These are phyloP conservation scores for Brienomyrus brachyistius DNA, from an alignment of 2,113 vertebrate genomes.

Conservation along the genomic window DNA sequence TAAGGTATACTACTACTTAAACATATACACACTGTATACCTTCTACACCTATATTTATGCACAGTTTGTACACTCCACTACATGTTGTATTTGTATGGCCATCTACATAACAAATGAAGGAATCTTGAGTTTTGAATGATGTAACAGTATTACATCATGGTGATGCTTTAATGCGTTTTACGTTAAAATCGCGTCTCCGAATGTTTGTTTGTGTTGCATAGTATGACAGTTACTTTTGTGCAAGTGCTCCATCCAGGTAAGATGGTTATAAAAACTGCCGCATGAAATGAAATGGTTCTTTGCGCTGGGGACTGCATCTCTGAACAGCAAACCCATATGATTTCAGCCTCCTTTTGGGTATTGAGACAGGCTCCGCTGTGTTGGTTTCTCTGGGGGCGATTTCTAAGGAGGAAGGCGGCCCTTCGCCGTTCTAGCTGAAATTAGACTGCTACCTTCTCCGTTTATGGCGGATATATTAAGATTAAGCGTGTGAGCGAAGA, in stretches of 20 bases:
- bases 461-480: constrained; percentile 7
- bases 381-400: neutral
- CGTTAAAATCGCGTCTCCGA: neutral
- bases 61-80: too few species aligned
- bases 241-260: neutral
- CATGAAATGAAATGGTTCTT: neutral
- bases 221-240: neutral
- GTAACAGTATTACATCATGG: neutral
- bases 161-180: neutral
- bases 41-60: too few species aligned
- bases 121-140: neutral
- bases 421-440: neutral
- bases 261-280: neutral
- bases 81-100: too few species aligned
- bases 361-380: neutral
- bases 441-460: neutral
- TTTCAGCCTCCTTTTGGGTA: neutral
- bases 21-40: too few species aligned
- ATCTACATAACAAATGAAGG: too few species aligned
- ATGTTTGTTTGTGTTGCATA: neutral
- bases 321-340: neutral
- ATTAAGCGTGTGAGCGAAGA: neutral
- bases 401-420: neutral
- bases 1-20: too few species aligned
- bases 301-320: neutral